Percentiles rank a stretch among this genome's conserved stretches.
Evolutionary conservation across 2,888 invertebrate genomes (phyloP).

Genomic region (Cataglyphis rosenhaueri): DNA sequence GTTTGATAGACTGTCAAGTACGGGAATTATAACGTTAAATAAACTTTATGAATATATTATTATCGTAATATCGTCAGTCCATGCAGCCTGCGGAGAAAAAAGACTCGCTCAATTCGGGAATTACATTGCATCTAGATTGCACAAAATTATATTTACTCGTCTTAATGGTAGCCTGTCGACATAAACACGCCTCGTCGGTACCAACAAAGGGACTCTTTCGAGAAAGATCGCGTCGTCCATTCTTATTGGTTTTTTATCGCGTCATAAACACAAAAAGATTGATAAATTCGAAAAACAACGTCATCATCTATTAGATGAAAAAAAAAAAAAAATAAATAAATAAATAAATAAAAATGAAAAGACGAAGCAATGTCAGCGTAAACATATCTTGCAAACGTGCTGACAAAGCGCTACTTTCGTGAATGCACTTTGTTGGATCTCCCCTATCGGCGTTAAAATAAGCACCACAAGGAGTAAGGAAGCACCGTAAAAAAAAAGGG

Average conservation of each 20-base stretch:
- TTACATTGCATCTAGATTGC: slow-evolving; percentile 62
- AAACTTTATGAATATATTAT: not conserved
- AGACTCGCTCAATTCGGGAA: slow-evolving; percentile 1
- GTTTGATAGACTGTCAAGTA: not conserved
- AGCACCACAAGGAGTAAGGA: slow-evolving; percentile 40
- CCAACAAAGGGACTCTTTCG: slow-evolving; percentile 63
- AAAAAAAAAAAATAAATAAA: not conserved
- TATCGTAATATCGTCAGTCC: not conserved
- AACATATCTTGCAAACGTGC: not conserved
- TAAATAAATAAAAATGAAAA: not conserved
- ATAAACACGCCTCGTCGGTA: slow-evolving; percentile 68
- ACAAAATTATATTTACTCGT: slow-evolving; percentile 73
- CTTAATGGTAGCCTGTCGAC: slow-evolving; percentile 72
- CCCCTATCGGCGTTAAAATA: slow-evolving; percentile 56
- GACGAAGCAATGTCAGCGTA: not conserved
- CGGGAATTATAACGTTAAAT: not conserved
- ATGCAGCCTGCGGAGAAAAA: not conserved
- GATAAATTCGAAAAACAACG: slow-evolving; percentile 49
- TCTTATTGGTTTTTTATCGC: slow-evolving; percentile 53
- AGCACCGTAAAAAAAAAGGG: slow-evolving; percentile 6
- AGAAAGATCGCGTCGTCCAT: slow-evolving; percentile 48
- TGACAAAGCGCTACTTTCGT: slow-evolving; percentile 18
- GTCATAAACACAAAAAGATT: slow-evolving; percentile 4
- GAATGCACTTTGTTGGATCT: slow-evolving; percentile 50
- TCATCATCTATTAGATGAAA: slow-evolving; percentile 7